Evolutionary conservation across 2,797 vertebrate genomes (phyloP).

Genomic region (Cuculus canorus): DNA sequence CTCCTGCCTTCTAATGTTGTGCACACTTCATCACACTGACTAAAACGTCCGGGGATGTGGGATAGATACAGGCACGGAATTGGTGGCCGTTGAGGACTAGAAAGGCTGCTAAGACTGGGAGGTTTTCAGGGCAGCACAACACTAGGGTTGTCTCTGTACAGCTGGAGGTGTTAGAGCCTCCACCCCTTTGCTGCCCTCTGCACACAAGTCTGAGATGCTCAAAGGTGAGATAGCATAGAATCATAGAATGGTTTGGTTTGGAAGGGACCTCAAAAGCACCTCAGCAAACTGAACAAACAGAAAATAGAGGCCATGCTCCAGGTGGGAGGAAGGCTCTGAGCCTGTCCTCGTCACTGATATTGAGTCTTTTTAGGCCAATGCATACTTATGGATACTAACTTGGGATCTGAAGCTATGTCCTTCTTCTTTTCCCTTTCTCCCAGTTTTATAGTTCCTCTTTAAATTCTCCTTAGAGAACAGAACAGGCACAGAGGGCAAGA

Average conservation of each 20-base stretch:
- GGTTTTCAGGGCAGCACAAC: background rate
- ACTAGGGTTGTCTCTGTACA: rapidly evolving
- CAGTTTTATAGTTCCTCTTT: background rate
- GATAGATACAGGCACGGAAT: background rate
- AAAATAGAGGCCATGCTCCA: background rate
- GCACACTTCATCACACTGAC: background rate
- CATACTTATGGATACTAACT: background rate
- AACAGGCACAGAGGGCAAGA: background rate
- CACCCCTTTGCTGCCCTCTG: background rate
- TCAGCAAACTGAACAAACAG: background rate
- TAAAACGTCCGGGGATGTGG: background rate
- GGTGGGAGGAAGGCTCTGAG: background rate
- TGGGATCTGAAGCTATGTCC: background rate
- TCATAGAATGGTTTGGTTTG: too few relatives aligned
- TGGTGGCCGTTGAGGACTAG: background rate
- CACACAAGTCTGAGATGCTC: background rate
- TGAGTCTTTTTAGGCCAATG: background rate
- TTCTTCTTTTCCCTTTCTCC: too few relatives aligned
- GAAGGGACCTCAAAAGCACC: background rate
- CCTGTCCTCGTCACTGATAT: rapidly evolving
- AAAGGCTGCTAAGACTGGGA: background rate
- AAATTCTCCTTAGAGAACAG: background rate
- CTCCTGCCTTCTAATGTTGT: background rate
- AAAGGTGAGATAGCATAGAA: background rate
- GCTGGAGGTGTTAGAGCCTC: background rate